phyloP scores from a whole-genome alignment of 1,140 invertebrate genomes.

The Geopemphigus sp. region DNA sequence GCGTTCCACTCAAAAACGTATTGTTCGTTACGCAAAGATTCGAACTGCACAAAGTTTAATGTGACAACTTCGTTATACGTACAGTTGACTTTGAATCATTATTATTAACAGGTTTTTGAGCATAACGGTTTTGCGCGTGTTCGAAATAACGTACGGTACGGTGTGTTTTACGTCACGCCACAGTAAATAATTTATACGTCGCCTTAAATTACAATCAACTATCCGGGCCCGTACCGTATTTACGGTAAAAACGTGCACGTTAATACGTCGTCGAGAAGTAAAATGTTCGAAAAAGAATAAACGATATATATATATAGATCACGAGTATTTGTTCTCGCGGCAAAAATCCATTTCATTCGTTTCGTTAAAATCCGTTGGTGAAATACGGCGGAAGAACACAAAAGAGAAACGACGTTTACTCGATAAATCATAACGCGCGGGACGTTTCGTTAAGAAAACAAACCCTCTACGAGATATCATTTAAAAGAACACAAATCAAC shows the following conservation, averaged over 20 bases:
- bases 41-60: neutral
- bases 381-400: neutral
- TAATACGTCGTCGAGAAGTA: no score
- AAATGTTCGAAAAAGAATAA: no score
- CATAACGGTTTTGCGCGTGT: no score
- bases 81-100: neutral
- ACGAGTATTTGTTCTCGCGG: no score
- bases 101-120: slow-evolving; percentile 22
- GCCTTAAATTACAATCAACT: no score
- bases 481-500: neutral
- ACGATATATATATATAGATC: no score
- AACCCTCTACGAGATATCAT: neutral
- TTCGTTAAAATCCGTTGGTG: no score
- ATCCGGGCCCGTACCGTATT: no score
- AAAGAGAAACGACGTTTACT: neutral
- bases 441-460: slow-evolving; percentile 19
- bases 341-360: no score
- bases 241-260: no score
- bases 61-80: neutral
- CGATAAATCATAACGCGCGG: slow-evolving; percentile 20
- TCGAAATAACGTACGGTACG: neutral
- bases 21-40: neutral
- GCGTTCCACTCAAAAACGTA: slow-evolving; percentile 9
- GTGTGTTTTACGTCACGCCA: neutral
- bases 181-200: neutral